phyloP scores from a whole-genome alignment of 2,888 invertebrate species.

The Rotaria sp. region DNA sequence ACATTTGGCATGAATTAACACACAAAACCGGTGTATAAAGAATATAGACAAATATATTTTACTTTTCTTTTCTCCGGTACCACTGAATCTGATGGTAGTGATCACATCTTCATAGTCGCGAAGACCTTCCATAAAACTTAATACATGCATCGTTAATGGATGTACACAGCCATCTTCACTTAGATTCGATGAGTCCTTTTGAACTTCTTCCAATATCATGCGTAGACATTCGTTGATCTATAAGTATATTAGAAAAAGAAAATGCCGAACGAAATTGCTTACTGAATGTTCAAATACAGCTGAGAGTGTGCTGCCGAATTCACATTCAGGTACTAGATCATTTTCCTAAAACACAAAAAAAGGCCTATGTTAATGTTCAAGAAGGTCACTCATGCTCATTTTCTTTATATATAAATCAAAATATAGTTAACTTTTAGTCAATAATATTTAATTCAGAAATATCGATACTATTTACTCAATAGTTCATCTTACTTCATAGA shows the following conservation, averaged over 20 bases:
- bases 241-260: too few species aligned
- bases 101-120: neutral
- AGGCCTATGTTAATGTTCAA: neutral
- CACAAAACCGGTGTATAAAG: too few species aligned
- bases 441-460: too few species aligned
- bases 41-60: neutral
- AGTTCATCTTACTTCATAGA: neutral
- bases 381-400: neutral
- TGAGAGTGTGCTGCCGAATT: neutral
- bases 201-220: neutral
- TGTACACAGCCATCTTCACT: neutral
- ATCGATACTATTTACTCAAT: neutral
- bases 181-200: neutral
- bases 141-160: neutral
- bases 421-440: too few species aligned
- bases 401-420: neutral
- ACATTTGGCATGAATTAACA: too few species aligned
- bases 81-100: neutral
- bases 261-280: neutral
- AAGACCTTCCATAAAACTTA: constrained; percentile 8
- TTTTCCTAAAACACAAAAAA: neutral
- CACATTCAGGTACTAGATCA: neutral
- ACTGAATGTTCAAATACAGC: neutral
- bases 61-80: neutral
- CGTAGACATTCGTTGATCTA: neutral